Evolutionary conservation across 1,140 invertebrate genomes (phyloP).

Genomic region (Tetragonula clypearis): DNA sequence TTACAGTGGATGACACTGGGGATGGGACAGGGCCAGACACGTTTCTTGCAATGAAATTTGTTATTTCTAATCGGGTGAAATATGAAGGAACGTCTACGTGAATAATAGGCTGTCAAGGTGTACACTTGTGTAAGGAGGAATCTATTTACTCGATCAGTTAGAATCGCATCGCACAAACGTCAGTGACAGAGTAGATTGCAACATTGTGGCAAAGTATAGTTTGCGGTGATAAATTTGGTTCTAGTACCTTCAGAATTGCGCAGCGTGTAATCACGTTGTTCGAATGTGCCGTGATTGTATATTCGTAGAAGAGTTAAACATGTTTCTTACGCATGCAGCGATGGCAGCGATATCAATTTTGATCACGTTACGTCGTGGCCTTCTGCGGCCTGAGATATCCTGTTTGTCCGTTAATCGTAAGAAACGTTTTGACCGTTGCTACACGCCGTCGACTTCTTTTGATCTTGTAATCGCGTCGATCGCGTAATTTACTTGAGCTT

Average conservation of each 20-base stretch:
- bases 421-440: neutral
- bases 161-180: neutral
- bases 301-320: neutral
- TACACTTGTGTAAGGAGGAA: neutral
- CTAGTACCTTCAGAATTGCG: neutral
- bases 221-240: slow-evolving; percentile 5
- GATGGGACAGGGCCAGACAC: too few relatives aligned
- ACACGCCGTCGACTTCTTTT: slow-evolving; percentile 50
- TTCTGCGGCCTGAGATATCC: neutral
- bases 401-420: neutral
- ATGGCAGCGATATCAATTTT: neutral
- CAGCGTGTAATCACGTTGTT: neutral
- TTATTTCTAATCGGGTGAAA: too few relatives aligned
- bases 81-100: too few relatives aligned
- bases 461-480: neutral
- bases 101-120: too few relatives aligned
- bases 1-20: too few relatives aligned
- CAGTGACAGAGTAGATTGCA: neutral
- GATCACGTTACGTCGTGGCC: neutral
- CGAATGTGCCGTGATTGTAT: neutral
- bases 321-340: neutral
- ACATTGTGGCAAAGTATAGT: neutral
- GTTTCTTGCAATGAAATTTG: neutral
- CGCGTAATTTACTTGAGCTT: neutral
- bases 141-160: neutral